These are phyloP conservation scores for Caloenas nicobarica DNA, from an alignment of 2,113 vertebrate species.

Conservation along the genomic window DNA sequence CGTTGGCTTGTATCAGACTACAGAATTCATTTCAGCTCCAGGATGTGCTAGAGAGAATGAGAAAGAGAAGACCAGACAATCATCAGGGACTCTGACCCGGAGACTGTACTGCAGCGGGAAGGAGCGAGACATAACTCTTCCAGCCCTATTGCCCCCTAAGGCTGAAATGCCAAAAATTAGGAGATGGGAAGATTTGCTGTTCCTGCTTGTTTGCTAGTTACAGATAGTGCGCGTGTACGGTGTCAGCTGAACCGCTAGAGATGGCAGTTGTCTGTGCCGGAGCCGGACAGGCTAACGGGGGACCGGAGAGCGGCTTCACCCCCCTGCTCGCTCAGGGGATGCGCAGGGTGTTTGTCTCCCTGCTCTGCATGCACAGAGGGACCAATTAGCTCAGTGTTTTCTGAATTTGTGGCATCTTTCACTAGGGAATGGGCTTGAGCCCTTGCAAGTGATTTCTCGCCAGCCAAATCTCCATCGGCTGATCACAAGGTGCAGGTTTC, in stretches of 20 bases:
- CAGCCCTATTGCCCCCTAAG: constrained; percentile 15
- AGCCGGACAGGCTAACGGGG: neutral
- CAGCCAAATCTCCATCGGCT: neutral
- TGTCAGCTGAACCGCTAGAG: neutral
- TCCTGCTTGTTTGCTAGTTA: neutral
- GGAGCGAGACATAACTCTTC: neutral
- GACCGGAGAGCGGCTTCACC: neutral
- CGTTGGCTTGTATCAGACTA: neutral
- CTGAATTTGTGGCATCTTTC: neutral
- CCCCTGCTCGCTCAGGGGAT: neutral
- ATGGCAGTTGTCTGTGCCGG: neutral
- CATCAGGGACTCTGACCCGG: neutral
- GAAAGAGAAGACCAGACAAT: neutral
- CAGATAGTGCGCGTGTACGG: accelerated
- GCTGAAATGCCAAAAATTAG: neutral
- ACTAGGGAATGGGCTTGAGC: neutral
- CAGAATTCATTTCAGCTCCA: neutral
- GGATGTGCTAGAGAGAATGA: neutral
- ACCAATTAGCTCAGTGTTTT: neutral
- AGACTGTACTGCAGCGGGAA: neutral
- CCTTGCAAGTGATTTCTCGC: neutral
- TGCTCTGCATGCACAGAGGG: neutral
- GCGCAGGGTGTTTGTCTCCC: neutral
- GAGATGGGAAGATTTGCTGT: neutral
- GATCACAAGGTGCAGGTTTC: neutral